Conservation (phyloP, 2,888 invertebrate genomes). For the Pandemis cinnamomeana region DNA sequence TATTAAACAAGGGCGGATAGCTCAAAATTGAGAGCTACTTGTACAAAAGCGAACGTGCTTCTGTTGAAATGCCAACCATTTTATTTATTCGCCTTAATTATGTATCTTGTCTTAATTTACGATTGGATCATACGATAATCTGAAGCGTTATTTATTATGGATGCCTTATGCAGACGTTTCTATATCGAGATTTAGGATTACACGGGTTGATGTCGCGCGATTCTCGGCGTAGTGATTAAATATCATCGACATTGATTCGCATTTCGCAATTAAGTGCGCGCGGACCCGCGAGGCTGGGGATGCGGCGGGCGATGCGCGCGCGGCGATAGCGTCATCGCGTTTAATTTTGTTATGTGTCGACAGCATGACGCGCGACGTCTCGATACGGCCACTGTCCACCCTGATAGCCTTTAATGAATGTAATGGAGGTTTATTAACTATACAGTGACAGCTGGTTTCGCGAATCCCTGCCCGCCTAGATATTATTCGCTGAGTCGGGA, state of each 20-base stretch:
- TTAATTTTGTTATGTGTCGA: constrained; percentile 81
- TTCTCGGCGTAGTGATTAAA: constrained; percentile 70
- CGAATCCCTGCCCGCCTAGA: constrained; percentile 61
- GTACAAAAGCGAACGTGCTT: constrained; percentile 81
- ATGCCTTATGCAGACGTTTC: constrained; percentile 81
- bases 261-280: constrained; percentile 79
- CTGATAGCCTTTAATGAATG: constrained; percentile 83
- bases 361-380: constrained; percentile 80
- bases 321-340: constrained; percentile 80
- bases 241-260: constrained; percentile 80
- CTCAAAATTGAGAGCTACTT: constrained; percentile 76
- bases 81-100: constrained; percentile 85
- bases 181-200: constrained; percentile 83
- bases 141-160: constrained; percentile 81
- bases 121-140: constrained; percentile 85
- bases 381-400: constrained; percentile 77
- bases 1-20: constrained; percentile 80
- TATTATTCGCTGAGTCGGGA: constrained; percentile 70
- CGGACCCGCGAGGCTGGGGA: constrained; percentile 45
- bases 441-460: constrained; percentile 73
- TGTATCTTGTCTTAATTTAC: constrained; percentile 86
- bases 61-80: constrained; percentile 85
- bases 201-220: constrained; percentile 68
- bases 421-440: constrained; percentile 83
- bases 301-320: constrained; percentile 68